Evolutionary conservation across 2,113 vertebrate genomes (phyloP).

Genomic region (Neolamprologus devosi): DNA sequence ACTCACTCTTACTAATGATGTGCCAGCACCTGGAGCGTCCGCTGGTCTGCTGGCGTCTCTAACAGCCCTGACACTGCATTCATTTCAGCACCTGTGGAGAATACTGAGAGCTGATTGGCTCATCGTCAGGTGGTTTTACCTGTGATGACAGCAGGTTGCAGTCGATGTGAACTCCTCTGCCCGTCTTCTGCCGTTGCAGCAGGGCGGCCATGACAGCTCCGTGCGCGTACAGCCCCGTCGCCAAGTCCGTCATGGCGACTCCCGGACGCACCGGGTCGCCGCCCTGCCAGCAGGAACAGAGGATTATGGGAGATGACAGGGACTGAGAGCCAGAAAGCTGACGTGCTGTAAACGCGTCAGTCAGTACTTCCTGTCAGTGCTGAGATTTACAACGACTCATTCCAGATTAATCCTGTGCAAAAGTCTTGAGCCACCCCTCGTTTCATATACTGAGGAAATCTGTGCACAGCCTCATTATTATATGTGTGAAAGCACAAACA

Average conservation of each 20-base stretch:
- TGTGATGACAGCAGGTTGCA: conserved; percentile 93
- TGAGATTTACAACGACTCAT: accelerated
- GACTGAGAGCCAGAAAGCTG: not conserved
- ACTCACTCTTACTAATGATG: accelerated
- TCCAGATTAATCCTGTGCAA: not conserved
- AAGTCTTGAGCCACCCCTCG: not conserved
- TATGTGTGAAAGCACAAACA: not conserved
- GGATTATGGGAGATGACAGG: not conserved
- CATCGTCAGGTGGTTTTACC: conserved; percentile 56
- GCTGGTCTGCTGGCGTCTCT: not conserved
- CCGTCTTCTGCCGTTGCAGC: conserved; percentile 79
- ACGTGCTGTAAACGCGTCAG: not conserved
- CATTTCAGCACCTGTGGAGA: not conserved
- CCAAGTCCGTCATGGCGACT: conserved; percentile 94
- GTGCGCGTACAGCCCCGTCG: conserved; percentile 83
- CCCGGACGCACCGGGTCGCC: conserved; percentile 88
- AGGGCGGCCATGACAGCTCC: conserved; percentile 90
- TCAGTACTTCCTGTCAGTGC: not conserved
- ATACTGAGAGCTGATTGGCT: not conserved
- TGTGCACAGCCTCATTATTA: not conserved
- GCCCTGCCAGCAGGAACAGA: conserved; percentile 57
- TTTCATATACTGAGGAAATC: accelerated
- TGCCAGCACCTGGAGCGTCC: accelerated
- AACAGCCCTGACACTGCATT: accelerated
- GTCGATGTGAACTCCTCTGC: conserved; percentile 84